Percentiles rank a stretch among this genome's conserved stretches.
These are phyloP conservation scores for Lordiphosa mommai DNA, from an alignment of 1,140 invertebrate genomes.

Conservation along the genomic window DNA sequence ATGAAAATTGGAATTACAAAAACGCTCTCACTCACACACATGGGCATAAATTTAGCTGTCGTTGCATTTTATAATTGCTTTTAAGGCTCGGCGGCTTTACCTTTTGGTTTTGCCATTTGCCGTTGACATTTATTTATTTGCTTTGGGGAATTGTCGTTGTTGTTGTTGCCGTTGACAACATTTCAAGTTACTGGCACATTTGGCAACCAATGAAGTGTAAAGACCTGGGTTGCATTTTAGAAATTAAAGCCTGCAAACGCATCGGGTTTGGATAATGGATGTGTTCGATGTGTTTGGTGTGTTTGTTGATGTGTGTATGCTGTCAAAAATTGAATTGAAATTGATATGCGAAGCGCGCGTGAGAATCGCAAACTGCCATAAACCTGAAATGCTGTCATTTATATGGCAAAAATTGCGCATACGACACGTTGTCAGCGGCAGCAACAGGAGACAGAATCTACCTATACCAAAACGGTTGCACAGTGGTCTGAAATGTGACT, in stretches of 20 bases:
- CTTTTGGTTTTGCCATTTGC: slow-evolving; percentile 43
- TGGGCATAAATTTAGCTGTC: slow-evolving; percentile 24
- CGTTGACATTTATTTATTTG: slow-evolving; percentile 74
- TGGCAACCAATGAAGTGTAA: slow-evolving; percentile 67
- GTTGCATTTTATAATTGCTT: slow-evolving; percentile 74
- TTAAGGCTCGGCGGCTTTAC: slow-evolving; percentile 49
- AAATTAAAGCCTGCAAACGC: slow-evolving; percentile 25
- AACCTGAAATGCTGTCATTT: slow-evolving; percentile 65
- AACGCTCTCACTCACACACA: slow-evolving; percentile 10
- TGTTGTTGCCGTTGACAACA: slow-evolving; percentile 49
- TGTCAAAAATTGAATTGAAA: slow-evolving; percentile 73
- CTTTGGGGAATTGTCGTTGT: slow-evolving; percentile 63
- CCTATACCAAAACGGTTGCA: neutral
- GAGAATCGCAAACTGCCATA: slow-evolving; percentile 56
- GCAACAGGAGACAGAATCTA: neutral
- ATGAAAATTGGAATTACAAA: slow-evolving; percentile 19
- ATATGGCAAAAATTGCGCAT: slow-evolving; percentile 68
- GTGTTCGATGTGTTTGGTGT: neutral
- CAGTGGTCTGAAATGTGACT: too few relatives aligned
- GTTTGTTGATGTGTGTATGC: slow-evolving; percentile 31
- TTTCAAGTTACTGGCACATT: slow-evolving; percentile 58
- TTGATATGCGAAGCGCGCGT: slow-evolving; percentile 63
- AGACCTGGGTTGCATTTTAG: slow-evolving; percentile 52
- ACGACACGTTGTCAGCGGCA: slow-evolving; percentile 61
- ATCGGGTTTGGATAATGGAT: too few relatives aligned